Conservation (phyloP, 92 coral and sea anemone species). For the Blastomussa wellsi region DNA sequence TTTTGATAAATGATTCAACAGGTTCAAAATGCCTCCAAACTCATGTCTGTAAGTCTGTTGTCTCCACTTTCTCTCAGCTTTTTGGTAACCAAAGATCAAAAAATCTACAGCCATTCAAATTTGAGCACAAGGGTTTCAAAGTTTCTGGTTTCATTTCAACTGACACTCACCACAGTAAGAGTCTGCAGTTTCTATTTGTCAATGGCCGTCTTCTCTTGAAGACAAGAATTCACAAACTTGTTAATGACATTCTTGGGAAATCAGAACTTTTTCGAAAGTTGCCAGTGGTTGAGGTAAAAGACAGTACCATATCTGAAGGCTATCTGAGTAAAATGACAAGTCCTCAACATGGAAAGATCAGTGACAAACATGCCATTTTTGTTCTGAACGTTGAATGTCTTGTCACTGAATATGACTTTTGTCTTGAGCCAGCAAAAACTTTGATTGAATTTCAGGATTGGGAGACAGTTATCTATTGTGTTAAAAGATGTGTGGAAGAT, state of each 20-base stretch:
- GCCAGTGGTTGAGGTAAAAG: neutral
- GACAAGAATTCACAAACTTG: constrained; percentile 87
- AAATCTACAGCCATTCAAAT: constrained; percentile 60
- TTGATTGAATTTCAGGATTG: constrained; percentile 94
- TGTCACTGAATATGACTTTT: constrained; percentile 78
- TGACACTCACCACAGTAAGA: constrained; percentile 73
- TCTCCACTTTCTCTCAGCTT: constrained; percentile 84
- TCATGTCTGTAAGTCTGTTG: constrained; percentile 67
- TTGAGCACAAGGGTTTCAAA: constrained; percentile 51
- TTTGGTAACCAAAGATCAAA: constrained; percentile 87
- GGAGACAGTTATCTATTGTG: constrained; percentile 73
- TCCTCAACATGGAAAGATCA: constrained; percentile 50
- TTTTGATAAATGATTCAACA: constrained; percentile 75
- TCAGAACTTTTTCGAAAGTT: constrained; percentile 51
- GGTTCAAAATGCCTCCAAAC: constrained; percentile 82
- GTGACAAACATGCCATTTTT: constrained; percentile 81
- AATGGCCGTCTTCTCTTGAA: constrained; percentile 85
- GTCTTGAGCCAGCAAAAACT: constrained; percentile 92
- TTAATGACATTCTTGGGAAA: constrained; percentile 64
- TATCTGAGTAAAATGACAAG: constrained; percentile 25
- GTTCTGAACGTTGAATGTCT: constrained; percentile 78
- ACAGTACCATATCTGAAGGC: constrained; percentile 3
- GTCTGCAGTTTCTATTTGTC: constrained; percentile 83
- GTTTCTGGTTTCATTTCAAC: constrained; percentile 75
- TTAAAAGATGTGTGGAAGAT: constrained; percentile 65